Evolutionary conservation across 2,797 vertebrate genomes (phyloP).

Genomic region (Buphagus erythrorhynchus): DNA sequence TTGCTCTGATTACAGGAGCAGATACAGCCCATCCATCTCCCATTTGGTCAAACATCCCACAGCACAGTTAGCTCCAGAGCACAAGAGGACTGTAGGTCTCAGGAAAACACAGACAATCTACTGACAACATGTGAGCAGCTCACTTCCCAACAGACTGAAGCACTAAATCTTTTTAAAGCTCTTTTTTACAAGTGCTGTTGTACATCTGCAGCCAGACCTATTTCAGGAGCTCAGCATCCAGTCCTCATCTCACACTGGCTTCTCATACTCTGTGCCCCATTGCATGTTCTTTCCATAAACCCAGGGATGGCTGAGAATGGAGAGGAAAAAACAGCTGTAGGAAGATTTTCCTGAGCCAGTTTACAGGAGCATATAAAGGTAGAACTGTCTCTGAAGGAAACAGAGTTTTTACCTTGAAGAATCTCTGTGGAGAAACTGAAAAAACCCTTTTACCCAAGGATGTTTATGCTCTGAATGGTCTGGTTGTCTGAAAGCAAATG

Average conservation of each 20-base stretch:
- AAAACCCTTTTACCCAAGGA: slow-evolving; percentile 14
- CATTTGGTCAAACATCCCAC: neutral
- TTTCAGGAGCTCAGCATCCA: slow-evolving; percentile 15
- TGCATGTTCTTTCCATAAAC: slow-evolving; percentile 43
- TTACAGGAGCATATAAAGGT: slow-evolving; percentile 4
- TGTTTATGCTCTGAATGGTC: slow-evolving; percentile 22
- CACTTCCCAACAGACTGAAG: slow-evolving; percentile 1
- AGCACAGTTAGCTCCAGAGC: slow-evolving; percentile 12
- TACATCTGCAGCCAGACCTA: neutral
- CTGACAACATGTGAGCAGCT: neutral
- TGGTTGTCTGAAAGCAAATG: slow-evolving; percentile 11
- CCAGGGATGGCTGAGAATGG: neutral
- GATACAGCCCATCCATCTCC: neutral
- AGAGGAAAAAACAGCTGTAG: slow-evolving; percentile 12
- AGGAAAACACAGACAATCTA: slow-evolving; percentile 6
- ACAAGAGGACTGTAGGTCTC: neutral
- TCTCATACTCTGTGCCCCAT: neutral
- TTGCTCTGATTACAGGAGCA: slow-evolving; percentile 27
- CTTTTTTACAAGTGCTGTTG: slow-evolving; percentile 7
- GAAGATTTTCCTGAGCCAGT: neutral
- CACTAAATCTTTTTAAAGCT: slow-evolving; percentile 15
- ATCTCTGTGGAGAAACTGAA: slow-evolving; percentile 14
- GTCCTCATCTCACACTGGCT: neutral
- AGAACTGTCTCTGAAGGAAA: slow-evolving; percentile 29
- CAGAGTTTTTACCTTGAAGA: neutral